Percentiles rank a stretch among this genome's conserved stretches.
Evolutionary conservation across 2,888 invertebrate genomes (phyloP).

Genomic region (Plutella xylostella): DNA sequence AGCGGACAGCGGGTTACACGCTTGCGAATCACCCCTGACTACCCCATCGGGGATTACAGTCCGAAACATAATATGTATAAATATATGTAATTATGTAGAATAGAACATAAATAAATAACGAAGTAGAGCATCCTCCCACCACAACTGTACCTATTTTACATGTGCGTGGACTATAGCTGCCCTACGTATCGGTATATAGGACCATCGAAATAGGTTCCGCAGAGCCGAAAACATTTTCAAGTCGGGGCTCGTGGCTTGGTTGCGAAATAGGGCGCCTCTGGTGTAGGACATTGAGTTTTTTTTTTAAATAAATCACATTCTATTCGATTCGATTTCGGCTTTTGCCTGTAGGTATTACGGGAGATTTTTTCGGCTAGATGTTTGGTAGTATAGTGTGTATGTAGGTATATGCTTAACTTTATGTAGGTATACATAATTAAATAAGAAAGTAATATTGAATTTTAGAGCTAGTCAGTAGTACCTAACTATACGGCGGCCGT

Average conservation of each 20-base stretch:
- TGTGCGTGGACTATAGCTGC: conserved; percentile 63
- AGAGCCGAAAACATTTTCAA: conserved; percentile 59
- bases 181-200: conserved; percentile 55
- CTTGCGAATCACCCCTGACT: too few species aligned
- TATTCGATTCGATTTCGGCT: neutral
- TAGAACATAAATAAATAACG: conserved; percentile 7
- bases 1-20: too few species aligned
- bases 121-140: conserved; percentile 43
- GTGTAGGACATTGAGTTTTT: neutral
- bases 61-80: neutral
- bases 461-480: too few species aligned
- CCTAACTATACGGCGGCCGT: too few species aligned
- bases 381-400: conserved; percentile 12
- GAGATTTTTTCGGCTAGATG: neutral
- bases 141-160: conserved; percentile 57
- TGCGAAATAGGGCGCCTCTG: conserved; percentile 22
- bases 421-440: too few species aligned
- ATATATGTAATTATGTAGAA: neutral
- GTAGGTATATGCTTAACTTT: too few species aligned
- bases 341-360: neutral
- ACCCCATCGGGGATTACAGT: neutral
- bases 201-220: conserved; percentile 59
- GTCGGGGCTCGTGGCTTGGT: conserved; percentile 45
- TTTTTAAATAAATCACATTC: neutral
- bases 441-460: too few species aligned